Evolutionary conservation across 2,797 vertebrate species (phyloP), one percentile per base, ranked within the genome.

Genomic region (Sebastes reedi): DNA sequence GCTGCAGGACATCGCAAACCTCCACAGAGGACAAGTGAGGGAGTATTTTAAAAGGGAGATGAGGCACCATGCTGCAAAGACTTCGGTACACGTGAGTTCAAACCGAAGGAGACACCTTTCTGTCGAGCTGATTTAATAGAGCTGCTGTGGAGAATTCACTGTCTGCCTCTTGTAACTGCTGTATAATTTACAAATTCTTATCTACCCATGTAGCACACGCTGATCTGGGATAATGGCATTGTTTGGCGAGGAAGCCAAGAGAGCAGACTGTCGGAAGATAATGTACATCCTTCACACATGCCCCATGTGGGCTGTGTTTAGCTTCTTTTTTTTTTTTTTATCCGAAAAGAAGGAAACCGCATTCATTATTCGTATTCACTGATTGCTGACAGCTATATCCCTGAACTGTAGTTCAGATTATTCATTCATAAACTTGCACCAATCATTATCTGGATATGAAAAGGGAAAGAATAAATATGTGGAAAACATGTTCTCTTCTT

Each of bases 131-230:
- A 92, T 87, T 91, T 90, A 92, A 90, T 88, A 81, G 34, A 68
- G 87, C 82, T 81, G 80, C 86, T 72, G 77, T 71, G 46, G 78
- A 84, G 75, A 84, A 91, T 90, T 83, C 42, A 92, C 82, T 75
- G 84, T 82, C 67, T 55, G 78, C 56, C 79, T 76, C 72, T 83
- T 55, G 79, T 88, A 86, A 87, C 83, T 39, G 79, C 85, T 85
- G 87, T 92, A 83, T 89, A 90, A 94, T 92, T 93, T 88, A 85
- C 64, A 58, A 75, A 77, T 74, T 75, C 85, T 93, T 91, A 93
- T 94, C 92, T 86, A 32, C 68, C 71, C 85, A 73, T 87, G 87
- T 87, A 82, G 87, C 85, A 83, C 82, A 85, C 25, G 78, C 88
- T 82, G 80, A 92, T 92, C 73, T 65, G 75, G 86, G 82, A 88